Conservation (phyloP, 2,797 vertebrate species). For the Cephalopachus bancanus region DNA sequence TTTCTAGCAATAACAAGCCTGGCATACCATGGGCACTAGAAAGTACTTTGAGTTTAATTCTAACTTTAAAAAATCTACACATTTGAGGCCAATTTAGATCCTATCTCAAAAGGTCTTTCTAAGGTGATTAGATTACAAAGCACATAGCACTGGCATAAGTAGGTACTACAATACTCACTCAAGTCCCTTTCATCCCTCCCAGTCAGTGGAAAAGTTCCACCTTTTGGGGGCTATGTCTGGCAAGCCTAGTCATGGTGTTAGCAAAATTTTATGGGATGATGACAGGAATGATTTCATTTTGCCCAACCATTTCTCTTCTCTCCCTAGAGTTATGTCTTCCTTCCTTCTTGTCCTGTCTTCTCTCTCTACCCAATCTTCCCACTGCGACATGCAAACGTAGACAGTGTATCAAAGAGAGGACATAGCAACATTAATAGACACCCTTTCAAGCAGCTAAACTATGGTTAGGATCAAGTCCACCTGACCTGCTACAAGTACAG, state of each 20-base stretch:
- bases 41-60: not conserved
- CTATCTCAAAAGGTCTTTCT: not conserved
- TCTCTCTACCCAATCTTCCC: not conserved
- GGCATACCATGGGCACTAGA: not conserved
- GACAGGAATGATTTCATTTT: conserved; percentile 16
- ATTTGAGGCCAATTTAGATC: not conserved
- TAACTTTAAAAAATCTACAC: conserved; percentile 3
- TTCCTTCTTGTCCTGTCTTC: not conserved
- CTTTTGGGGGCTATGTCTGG: not conserved
- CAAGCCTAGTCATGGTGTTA: not conserved
- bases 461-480: not conserved
- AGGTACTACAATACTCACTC: not conserved
- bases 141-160: not conserved
- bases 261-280: not conserved
- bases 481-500: not conserved
- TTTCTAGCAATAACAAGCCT: not conserved
- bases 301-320: not conserved
- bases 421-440: not conserved
- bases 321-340: not conserved
- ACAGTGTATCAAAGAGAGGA: not conserved
- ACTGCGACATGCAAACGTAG: not conserved
- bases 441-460: not conserved
- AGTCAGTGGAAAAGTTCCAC: not conserved
- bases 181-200: not conserved
- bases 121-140: not conserved